These are phyloP conservation scores for Aleiodes leptofemur DNA, from an alignment of 2,888 invertebrate species.

Conservation along the genomic window DNA sequence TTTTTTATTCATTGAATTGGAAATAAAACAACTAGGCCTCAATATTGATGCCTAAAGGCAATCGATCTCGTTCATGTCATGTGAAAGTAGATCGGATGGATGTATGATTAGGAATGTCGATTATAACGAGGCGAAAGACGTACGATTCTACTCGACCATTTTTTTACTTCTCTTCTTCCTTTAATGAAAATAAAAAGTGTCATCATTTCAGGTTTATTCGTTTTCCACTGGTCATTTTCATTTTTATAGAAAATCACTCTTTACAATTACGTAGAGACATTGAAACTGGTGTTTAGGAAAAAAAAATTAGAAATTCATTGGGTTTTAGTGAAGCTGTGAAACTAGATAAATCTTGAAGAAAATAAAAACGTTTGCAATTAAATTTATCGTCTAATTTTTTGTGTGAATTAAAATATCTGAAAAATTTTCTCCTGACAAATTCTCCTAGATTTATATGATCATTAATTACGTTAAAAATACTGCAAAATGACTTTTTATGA, in stretches of 20 bases:
- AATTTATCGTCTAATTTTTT: too few species aligned
- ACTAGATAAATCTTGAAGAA: too few species aligned
- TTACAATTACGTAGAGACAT: slow-evolving; percentile 1
- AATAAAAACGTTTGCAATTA: too few species aligned
- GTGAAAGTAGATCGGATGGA: slow-evolving; percentile 44
- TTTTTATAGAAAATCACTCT: slow-evolving; percentile 25
- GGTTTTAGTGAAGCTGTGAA: too few species aligned
- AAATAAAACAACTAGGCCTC: slow-evolving; percentile 7
- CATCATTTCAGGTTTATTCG: slow-evolving; percentile 9
- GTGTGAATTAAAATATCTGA: too few species aligned
- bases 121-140: slow-evolving; percentile 16
- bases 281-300: too few species aligned
- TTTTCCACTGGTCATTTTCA: neutral
- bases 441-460: too few species aligned
- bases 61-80: slow-evolving; percentile 25
- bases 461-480: too few species aligned
- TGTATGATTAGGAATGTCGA: slow-evolving; percentile 33
- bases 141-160: neutral
- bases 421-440: too few species aligned
- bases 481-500: too few species aligned
- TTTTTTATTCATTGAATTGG: neutral
- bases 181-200: slow-evolving; percentile 16
- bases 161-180: neutral
- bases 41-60: slow-evolving; percentile 2
- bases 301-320: too few species aligned